Evolutionary conservation across 2,797 vertebrate genomes (phyloP).

Genomic region (Melopsittacus undulatus): DNA sequence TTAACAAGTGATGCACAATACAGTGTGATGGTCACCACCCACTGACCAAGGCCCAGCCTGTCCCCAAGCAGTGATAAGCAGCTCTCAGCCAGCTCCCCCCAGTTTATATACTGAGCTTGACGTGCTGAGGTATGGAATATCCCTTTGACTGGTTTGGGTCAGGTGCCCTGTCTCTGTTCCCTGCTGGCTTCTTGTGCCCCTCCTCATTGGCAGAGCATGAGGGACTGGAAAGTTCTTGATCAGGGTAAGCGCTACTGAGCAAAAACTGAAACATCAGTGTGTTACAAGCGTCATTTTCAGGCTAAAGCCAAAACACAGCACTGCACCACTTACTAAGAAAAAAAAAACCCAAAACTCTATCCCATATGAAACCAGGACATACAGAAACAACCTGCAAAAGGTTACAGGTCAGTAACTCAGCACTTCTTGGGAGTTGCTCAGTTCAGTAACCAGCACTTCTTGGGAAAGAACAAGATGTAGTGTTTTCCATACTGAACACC

Average conservation of each 20-base stretch:
- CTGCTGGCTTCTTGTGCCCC: neutral
- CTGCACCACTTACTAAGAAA: neutral
- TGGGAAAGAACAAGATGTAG: neutral
- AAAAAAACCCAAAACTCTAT: neutral
- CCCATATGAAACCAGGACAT: neutral
- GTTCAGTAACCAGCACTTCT: neutral
- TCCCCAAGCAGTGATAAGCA: neutral
- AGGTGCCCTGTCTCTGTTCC: neutral
- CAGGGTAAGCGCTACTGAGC: neutral
- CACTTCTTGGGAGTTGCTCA: neutral
- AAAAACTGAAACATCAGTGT: neutral
- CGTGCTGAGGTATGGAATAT: neutral
- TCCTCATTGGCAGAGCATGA: neutral
- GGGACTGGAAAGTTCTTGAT: neutral
- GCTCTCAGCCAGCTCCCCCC: neutral
- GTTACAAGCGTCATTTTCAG: neutral
- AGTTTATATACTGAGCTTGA: neutral
- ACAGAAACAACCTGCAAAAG: neutral
- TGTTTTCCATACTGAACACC: neutral
- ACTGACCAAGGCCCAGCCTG: neutral
- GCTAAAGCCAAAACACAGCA: neutral
- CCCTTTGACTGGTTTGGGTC: neutral
- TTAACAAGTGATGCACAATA: neutral
- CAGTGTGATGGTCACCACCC: neutral
- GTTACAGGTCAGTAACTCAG: neutral